Base-by-base conservation (phyloP, 2,797 vertebrate species). In the Acanthiza pusilla region DNA sequence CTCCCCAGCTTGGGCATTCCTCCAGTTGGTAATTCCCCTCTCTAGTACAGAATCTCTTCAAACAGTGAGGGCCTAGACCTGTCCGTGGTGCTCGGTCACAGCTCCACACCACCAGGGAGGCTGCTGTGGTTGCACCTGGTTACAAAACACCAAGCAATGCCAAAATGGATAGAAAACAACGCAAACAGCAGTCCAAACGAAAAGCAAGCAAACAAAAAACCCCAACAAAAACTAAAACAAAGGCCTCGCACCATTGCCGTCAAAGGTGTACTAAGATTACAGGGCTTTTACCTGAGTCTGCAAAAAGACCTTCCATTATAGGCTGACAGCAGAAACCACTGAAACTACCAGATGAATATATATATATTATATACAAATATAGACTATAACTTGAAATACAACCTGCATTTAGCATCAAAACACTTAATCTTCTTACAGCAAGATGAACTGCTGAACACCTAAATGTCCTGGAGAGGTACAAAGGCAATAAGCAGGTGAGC, bases 11-110 rank as follows among this genome's bases (percentile, higher is more conserved):
- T 40, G 51, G 54, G 10, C 17, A 30, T 19, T 85, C 14, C 53
- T 70, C 48, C 73, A 73, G 25, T 1, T 43, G 45, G 19, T 8
- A 62, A 42, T 11, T 62, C 42, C 42, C 50, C 25, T 9, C 42
- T 47, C 26, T 19, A 60, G 32, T 1, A 5, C 51, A 67, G 21
- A 45, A 47, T 6, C 21, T 45, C 40, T 25, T 9, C 4, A 3
- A 51, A 1, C 3, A 19, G 16, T 1, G 40, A 58, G 23, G 60
- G 53, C 22, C 25, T 2, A 67, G 61, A 95, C 95, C 95, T 97
- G 95, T 97, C 96, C 94, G 89, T 96, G 96, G 95, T 95, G 91
- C 96, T 97, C 32, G n/a, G 89, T 48, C 29, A 55, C 67, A 36
- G 3, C 4, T 5, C 27, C 11, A 7, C 1, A 0, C 13, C 54